Evolutionary conservation across 2,113 vertebrate genomes (phyloP), one percentile per base, ranked within the genome.

Genomic region (Oncorhynchus keta): DNA sequence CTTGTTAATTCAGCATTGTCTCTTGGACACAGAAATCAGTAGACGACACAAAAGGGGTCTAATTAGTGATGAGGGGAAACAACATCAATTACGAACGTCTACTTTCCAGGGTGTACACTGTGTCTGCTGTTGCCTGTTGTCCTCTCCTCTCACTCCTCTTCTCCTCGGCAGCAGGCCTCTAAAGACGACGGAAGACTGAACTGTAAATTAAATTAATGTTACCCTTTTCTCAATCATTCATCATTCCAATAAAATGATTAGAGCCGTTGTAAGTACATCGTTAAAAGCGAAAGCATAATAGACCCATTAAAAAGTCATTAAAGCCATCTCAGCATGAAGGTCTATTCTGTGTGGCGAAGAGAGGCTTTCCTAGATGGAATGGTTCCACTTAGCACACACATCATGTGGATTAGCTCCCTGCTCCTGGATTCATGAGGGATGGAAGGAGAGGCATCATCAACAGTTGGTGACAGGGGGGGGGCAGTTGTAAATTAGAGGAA

Each of bases 291-390:
- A 75, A 83, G 77, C 80, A 84, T 84, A 84, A 84, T 81, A 81
- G 77, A 74, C 77, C 77, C 76, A 86, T 84, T 86, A 84, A 87
- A 87, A 85, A 85, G 86, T 81, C 83, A 87, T 87, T 83, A 87
- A 85, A 77, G 78, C 74, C 79, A 87, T 35, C 81, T 76, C 76
- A 62, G 79, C 81, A 80, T 81, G 83, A 85, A 85, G 83, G 83
- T 82, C 81, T 83, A 71, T 68, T 68, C 76, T 76, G 81, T 68
- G 75, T 74, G 76, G 75, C 59, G 77, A 14, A 72, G 78, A 82
- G 80, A 30, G 51, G n/a, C 73, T 70, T 74, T 65, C 45, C 67
- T 71, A 76, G 74, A 79, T 82, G 73, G 76, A 86, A 75, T 68
- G 62, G 71, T 32, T 82, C 70, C 64, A 51, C 55, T 57, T 72